Evolutionary conservation across 2,113 vertebrate species (phyloP).

Genomic region (Oryzias curvinotus): DNA sequence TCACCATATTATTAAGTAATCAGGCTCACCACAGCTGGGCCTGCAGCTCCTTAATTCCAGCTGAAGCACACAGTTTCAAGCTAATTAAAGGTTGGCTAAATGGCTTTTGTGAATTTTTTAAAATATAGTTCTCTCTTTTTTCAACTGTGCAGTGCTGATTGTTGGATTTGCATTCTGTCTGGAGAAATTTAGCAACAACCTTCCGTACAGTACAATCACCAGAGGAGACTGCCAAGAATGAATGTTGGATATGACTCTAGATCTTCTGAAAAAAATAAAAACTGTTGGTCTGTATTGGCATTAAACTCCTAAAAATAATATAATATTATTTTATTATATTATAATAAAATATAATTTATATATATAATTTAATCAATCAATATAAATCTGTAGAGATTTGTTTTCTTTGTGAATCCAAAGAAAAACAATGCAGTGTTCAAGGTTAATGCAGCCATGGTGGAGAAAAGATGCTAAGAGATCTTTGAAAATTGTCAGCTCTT

Average conservation of each 20-base stretch:
- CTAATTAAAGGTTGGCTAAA: slow-evolving; percentile 74
- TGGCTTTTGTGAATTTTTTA: slow-evolving; percentile 65
- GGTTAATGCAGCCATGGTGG: slow-evolving; percentile 71
- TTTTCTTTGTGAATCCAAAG: slow-evolving; percentile 55
- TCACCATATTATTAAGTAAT: slow-evolving; percentile 82
- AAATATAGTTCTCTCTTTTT: slow-evolving; percentile 61
- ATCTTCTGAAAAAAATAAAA: neutral
- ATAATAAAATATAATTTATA: no score
- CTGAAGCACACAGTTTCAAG: slow-evolving; percentile 63
- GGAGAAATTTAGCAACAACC: slow-evolving; percentile 17
- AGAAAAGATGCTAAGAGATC: slow-evolving; percentile 56
- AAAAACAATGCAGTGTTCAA: slow-evolving; percentile 39
- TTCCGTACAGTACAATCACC: slow-evolving; percentile 28
- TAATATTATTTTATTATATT: no score
- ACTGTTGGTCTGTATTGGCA: neutral
- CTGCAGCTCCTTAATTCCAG: slow-evolving; percentile 74
- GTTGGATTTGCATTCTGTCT: slow-evolving; percentile 51
- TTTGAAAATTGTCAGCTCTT: slow-evolving; percentile 55
- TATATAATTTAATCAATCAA: slow-evolving; percentile 28
- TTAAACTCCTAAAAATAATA: slow-evolving; percentile 22
- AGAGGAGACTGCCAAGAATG: neutral
- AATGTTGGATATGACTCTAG: no score
- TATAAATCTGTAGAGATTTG: slow-evolving; percentile 25
- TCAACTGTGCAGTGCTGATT: slow-evolving; percentile 46
- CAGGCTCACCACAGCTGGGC: slow-evolving; percentile 70